A percentile compares a stretch with the other conserved stretches of the same genome.
Conservation (phyloP, 1,140 invertebrate genomes). For the Aplysia californica region DNA sequence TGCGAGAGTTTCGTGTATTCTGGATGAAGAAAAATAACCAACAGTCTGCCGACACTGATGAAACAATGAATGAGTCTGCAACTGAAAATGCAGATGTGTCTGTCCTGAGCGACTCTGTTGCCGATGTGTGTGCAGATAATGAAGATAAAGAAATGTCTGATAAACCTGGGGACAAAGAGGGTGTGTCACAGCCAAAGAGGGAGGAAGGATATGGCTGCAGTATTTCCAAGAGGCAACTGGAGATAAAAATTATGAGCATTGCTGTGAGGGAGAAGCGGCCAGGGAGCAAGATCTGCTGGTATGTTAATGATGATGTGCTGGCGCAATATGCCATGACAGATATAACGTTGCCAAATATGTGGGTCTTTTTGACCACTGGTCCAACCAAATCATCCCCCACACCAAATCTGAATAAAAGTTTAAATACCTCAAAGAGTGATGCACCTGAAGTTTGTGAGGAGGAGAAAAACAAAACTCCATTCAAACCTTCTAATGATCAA, state of each 20-base stretch:
- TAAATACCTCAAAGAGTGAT: not conserved
- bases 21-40: conserved; percentile 70
- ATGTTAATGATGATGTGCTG: conserved; percentile 73
- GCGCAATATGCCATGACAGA: conserved; percentile 72
- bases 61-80: conserved; percentile 33
- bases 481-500: conserved; percentile 26
- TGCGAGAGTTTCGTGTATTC: conserved; percentile 76
- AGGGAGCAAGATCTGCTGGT: conserved; percentile 76
- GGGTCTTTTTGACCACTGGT: conserved; percentile 16
- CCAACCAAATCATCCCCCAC: conserved; percentile 1
- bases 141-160: not conserved
- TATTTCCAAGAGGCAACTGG: conserved; percentile 64
- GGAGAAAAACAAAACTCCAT: not conserved
- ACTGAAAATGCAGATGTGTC: conserved; percentile 9
- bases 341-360: conserved; percentile 49
- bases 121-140: not conserved
- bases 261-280: conserved; percentile 71
- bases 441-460: not conserved
- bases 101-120: conserved; percentile 9
- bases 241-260: conserved; percentile 67
- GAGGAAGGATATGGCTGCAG: conserved; percentile 33
- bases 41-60: conserved; percentile 57
- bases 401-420: conserved; percentile 5
- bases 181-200: not conserved
- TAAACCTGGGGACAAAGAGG: conserved; percentile 8